Evolutionary conservation across 2,113 vertebrate species (phyloP), one percentile per base, ranked within the genome.

Genomic region (Cathartes aura): DNA sequence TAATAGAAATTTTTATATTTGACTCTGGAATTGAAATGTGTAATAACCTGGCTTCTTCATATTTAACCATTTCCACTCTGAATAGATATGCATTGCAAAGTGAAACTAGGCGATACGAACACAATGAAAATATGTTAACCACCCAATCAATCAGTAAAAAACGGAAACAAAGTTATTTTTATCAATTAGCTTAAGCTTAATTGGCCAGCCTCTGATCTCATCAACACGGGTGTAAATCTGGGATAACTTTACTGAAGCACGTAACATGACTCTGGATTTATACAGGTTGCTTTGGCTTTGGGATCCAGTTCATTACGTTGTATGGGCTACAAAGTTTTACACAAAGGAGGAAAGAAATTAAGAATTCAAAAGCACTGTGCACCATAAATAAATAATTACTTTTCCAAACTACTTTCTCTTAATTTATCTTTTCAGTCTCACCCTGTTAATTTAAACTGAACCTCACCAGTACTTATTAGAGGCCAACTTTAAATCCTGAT

Each of bases 1-100:
- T 99, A 99, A 99, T 99, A 99, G 99, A 99, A 99, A 99, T 99
- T 99, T 99, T 99, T 99, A 99, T 99, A 99, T 99, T 99, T 99
- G 99, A 99, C 99, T 99, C 99, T 98, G 98, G 99, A 99, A 99
- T 99, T 99, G 99, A 99, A 99, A 99, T 99, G 99, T 98, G 98
- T 99, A 99, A 99, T 99, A 99, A 99, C 99, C 99, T 99, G 98
- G 98, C 99, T 99, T 99, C 99, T 99, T 99, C 98, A 92, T 98
- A 98, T 99, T 97, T 99, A 99, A 99, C 99, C 98, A 98, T 98
- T 99, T 98, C 96, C 96, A 96, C 98, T 98, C 99, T 98, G 97
- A 91, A 89, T 93, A 48, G 82, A 38, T 82, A 87, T 55, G 75
- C 88, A 95, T 97, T 96, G 64, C 83, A 88, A 95, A 95, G 53